Conservation (phyloP, 2,113 vertebrate genomes). For the Pomatostomus ruficeps region DNA sequence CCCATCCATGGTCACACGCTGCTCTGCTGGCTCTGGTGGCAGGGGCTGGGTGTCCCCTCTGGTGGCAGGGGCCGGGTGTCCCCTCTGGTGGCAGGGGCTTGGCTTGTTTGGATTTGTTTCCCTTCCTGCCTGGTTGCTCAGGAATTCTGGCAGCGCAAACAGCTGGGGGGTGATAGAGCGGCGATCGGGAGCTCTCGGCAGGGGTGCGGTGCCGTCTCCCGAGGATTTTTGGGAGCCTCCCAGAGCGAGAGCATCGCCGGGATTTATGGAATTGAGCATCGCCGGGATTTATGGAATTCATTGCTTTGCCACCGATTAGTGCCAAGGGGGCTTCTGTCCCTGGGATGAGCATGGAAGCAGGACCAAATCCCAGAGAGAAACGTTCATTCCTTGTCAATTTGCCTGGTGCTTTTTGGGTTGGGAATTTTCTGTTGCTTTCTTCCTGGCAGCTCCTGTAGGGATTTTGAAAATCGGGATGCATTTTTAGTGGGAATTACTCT, state of each 20-base stretch:
- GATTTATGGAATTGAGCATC: neutral
- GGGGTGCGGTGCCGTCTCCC: neutral
- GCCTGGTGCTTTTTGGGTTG: neutral
- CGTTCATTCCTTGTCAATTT: neutral
- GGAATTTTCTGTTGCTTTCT: neutral
- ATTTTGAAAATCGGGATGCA: neutral
- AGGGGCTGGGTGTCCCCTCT: too few species aligned
- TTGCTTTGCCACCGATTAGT: neutral
- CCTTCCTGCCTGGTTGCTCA: neutral
- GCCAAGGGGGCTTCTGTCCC: neutral
- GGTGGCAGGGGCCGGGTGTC: too few species aligned
- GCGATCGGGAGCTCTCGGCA: neutral
- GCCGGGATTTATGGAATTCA: neutral
- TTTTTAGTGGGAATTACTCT: neutral
- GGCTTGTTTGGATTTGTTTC: neutral
- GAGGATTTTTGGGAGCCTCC: neutral
- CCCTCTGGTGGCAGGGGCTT: too few species aligned
- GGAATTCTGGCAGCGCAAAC: neutral
- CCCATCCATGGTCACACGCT: too few species aligned
- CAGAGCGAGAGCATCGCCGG: rapidly evolving
- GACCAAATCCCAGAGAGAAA: neutral
- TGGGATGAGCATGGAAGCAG: neutral
- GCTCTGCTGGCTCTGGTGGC: too few species aligned
- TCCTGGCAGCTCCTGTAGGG: neutral
- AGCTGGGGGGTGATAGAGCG: neutral